Evolutionary conservation across 92 coral and sea anemone species (phyloP).

Genomic region (Blastomussa wellsi): DNA sequence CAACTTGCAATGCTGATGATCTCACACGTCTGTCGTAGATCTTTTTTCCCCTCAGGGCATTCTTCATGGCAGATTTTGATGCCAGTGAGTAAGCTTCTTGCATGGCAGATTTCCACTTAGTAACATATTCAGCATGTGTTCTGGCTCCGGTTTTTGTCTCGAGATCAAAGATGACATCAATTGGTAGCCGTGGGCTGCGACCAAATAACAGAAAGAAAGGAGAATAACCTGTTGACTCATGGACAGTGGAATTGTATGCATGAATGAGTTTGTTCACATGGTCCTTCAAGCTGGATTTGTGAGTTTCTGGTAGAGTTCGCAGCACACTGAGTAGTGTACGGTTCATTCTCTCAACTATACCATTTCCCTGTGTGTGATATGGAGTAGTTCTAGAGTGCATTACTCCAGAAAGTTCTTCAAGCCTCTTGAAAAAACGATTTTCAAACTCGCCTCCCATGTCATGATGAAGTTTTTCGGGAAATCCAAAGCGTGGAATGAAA

Average conservation of each 20-base stretch:
- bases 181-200: constrained; percentile 40
- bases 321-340: constrained; percentile 48
- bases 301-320: constrained; percentile 53
- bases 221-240: constrained; percentile 52
- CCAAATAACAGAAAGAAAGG: constrained; percentile 56
- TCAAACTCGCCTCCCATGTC: constrained; percentile 54
- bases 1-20: constrained; percentile 43
- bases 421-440: constrained; percentile 40
- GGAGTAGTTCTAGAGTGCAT: constrained; percentile 47
- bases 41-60: constrained; percentile 34
- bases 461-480: constrained; percentile 31
- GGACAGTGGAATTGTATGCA: constrained; percentile 56
- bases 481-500: not conserved
- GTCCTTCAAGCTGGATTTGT: constrained; percentile 61
- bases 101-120: constrained; percentile 46
- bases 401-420: constrained; percentile 47
- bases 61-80: constrained; percentile 21
- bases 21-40: constrained; percentile 39
- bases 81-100: constrained; percentile 50
- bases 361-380: constrained; percentile 44
- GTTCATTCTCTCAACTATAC: constrained; percentile 43
- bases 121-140: constrained; percentile 41
- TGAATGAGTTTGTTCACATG: constrained; percentile 52
- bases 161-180: constrained; percentile 39
- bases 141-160: constrained; percentile 25